These are phyloP conservation scores for Notospermus geniculatus DNA, from an alignment of 1,140 invertebrate species.

Conservation along the genomic window DNA sequence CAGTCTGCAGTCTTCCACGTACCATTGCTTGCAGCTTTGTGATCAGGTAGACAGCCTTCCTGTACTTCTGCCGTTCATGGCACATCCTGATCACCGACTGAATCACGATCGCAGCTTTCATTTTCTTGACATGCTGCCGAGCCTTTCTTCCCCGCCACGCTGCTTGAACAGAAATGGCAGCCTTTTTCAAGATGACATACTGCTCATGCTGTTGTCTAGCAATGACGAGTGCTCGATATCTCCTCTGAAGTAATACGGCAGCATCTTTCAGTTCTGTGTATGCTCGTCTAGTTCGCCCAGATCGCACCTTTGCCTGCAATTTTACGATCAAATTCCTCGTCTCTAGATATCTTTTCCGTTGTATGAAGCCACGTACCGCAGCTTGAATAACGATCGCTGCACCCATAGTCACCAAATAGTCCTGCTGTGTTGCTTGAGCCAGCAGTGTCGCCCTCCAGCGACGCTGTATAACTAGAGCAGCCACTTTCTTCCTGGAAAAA, in stretches of 20 bases:
- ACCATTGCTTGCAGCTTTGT: not conserved
- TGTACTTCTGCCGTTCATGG: not conserved
- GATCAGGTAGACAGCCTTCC: not conserved
- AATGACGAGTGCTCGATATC: no score
- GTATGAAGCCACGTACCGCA: not conserved
- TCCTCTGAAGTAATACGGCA: no score
- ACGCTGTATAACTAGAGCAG: conserved; percentile 1
- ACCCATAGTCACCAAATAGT: not conserved
- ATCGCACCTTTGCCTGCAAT: no score
- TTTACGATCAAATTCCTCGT: no score
- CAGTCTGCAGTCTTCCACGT: not conserved
- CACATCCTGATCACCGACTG: conserved; percentile 1
- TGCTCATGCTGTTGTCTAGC: no score
- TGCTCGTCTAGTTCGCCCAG: not conserved
- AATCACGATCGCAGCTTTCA: not conserved
- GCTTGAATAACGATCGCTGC: conserved; percentile 3
- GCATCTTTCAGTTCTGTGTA: no score
- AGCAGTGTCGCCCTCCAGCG: not conserved
- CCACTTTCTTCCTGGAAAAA: not conserved
- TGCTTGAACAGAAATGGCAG: not conserved
- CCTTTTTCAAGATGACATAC: not conserved
- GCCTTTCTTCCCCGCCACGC: not conserved
- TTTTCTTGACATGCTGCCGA: not conserved
- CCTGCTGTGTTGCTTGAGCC: not conserved
- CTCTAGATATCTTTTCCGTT: not conserved